A percentile compares a stretch with the other conserved stretches of the same genome.
Evolutionary conservation across 2,888 invertebrate genomes (phyloP).

Genomic region (Cephus runcator): DNA sequence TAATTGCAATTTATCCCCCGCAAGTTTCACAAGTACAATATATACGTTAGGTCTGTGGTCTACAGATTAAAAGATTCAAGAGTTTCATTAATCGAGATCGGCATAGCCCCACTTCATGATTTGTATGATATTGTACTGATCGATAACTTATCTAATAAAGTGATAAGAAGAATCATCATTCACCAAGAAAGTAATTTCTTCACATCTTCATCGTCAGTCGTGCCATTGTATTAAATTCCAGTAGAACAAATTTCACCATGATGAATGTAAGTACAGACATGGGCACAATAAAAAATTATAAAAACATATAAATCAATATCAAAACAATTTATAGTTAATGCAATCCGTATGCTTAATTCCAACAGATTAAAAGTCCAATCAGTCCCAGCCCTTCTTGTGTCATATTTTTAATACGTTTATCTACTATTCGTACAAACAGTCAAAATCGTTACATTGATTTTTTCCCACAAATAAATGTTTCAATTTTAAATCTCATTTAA

Average conservation of each 20-base stretch:
- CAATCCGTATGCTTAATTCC: background rate
- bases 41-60: too few relatives aligned
- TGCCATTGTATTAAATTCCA: background rate
- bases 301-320: background rate
- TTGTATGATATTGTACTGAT: background rate
- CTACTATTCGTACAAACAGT: too few relatives aligned
- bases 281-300: background rate
- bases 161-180: background rate
- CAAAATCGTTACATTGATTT: background rate
- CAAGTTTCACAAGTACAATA: background rate
- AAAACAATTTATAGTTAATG: background rate
- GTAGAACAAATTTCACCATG: background rate
- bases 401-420: background rate
- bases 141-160: background rate
- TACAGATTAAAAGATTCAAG: background rate
- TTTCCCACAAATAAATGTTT: too few relatives aligned
- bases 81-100: background rate
- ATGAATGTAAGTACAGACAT: background rate
- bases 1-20: background rate
- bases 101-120: background rate
- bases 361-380: background rate
- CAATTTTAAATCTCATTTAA: background rate
- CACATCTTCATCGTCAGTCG: background rate
- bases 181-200: background rate
- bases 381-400: background rate